Evolutionary conservation across 2,113 vertebrate genomes (phyloP).

Genomic region (Pterocles gutturalis): DNA sequence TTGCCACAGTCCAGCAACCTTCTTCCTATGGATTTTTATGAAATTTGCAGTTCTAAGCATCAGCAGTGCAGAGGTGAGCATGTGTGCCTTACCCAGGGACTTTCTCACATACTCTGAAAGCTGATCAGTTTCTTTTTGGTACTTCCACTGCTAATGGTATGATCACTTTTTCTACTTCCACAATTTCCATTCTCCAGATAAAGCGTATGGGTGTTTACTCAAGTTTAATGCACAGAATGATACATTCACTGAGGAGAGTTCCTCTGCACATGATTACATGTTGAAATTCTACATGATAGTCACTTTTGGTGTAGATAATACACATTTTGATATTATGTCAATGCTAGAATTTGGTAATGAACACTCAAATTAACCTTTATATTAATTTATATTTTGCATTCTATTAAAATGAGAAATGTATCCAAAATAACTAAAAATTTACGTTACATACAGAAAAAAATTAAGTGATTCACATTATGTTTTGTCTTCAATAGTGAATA

Average conservation of each 20-base stretch:
- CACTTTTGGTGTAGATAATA: background rate
- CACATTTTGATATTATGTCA: background rate
- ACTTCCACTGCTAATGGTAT: background rate
- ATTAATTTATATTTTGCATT: background rate
- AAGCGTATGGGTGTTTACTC: background rate
- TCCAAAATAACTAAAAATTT: background rate
- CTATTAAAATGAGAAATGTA: background rate
- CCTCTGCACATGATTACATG: background rate
- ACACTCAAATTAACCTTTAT: background rate
- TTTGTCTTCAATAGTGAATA: background rate
- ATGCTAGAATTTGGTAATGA: background rate
- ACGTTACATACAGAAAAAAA: background rate
- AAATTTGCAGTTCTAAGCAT: background rate
- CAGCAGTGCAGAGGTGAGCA: background rate
- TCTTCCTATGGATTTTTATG: background rate
- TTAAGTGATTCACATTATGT: background rate
- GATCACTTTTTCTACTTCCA: background rate
- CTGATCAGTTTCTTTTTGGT: background rate
- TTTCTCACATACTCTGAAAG: background rate
- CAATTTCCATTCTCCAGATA: background rate
- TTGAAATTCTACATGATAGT: background rate
- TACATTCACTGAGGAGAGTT: background rate
- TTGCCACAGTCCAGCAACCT: background rate
- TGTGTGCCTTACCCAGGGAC: background rate
- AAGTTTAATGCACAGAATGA: background rate